Conservation (phyloP, 2,888 invertebrate species). For the Glaucopsyche alexis region DNA sequence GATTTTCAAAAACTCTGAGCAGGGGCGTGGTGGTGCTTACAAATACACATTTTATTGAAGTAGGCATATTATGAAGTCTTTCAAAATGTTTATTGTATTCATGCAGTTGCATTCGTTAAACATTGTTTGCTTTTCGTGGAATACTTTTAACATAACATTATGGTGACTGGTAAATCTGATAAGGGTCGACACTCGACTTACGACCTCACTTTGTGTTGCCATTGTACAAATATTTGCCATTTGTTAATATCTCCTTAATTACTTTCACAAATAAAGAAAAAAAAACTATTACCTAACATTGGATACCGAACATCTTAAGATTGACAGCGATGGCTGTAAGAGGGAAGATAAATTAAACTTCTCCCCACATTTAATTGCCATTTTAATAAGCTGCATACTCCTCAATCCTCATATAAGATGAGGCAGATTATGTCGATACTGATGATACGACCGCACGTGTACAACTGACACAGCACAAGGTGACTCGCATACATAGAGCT, state of each 20-base stretch:
- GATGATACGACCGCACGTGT: conserved; percentile 2
- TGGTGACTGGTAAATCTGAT: not conserved
- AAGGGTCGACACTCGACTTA: not conserved
- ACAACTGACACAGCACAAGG: not conserved
- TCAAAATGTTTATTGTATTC: conserved; percentile 3
- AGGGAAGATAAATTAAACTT: not conserved
- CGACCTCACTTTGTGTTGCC: not conserved
- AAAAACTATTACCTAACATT: not conserved
- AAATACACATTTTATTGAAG: not conserved
- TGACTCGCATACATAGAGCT: conserved; percentile 9
- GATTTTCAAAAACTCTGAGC: not conserved
- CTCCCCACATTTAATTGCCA: too few species aligned
- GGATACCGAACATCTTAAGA: not conserved
- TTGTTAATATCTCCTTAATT: not conserved
- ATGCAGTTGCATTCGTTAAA: not conserved
- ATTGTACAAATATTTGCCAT: conserved; percentile 6
- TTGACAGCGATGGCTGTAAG: not conserved
- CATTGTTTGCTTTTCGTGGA: conserved; percentile 1
- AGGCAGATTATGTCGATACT: not conserved
- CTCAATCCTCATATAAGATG: too few species aligned
- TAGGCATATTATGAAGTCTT: not conserved
- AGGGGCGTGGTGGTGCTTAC: not conserved
- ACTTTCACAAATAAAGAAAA: not conserved
- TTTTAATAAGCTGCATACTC: not conserved
- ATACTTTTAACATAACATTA: conserved; percentile 12